Evolutionary conservation across 2,113 vertebrate species (phyloP), one percentile per base, ranked within the genome.

Genomic region (Brachirus orientalis): DNA sequence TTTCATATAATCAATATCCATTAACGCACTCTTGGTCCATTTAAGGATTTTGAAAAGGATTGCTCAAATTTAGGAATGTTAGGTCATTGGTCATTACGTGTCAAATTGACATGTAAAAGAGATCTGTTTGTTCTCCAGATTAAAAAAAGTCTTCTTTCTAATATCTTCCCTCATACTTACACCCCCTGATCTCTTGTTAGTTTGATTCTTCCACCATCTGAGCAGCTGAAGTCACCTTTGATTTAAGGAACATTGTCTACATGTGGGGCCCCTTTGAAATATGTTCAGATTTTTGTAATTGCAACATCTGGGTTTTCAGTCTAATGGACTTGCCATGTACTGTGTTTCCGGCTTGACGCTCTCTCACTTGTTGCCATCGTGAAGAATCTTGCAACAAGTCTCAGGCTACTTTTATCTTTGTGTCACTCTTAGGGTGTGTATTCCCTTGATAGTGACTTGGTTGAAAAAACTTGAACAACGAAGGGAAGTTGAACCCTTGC

Each of bases 241-340:
- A 81, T 79, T 77, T 72, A n/a, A 56, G 37, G 67, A 69, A 68
- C 80, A 63, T 19, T 65, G 67, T 67, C 78, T 85, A 81, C 79
- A 80, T 83, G 80, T 83, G 72, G 52, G 72, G 60, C 50, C 83
- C 48, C 51, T 85, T 83, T 80, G 70, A 83, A 89, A 76, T 72
- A 59, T 54, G 7, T 66, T 74, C 77, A 75, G 74, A 75, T 70
- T 69, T 86, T 64, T 66, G 43, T 79, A 75, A 79, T 82, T 69
- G 64, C 63, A 87, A 82, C 90, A 91, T 90, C 88, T 90, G 87
- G 87, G 58, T 77, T 84, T 85, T 48, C 28, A 33, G 63, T 37
- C 8, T 54, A 87, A 87, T 86, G 66, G 77, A 81, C 89, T 87
- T 80, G 59, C 72, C 77, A 75, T 72, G 75, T 66, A 44, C 33